These are phyloP conservation scores for Romanomermis culicivorax DNA, from an alignment of 2,888 invertebrate genomes.

Conservation along the genomic window DNA sequence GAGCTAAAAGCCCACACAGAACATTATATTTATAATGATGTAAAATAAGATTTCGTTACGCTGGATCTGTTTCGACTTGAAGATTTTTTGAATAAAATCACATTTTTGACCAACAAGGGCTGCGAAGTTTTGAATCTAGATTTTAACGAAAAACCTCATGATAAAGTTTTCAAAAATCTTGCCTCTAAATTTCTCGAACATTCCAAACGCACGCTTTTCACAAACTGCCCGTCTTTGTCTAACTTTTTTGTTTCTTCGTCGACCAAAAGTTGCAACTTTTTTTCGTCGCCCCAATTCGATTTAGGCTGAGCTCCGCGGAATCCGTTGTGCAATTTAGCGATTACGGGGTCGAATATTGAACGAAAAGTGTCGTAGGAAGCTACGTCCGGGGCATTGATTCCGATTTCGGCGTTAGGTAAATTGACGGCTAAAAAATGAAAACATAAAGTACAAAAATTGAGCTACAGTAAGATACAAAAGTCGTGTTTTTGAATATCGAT, in stretches of 20 bases:
- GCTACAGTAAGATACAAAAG: too few species aligned
- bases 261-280: neutral
- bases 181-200: neutral
- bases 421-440: neutral
- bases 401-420: neutral
- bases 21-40: too few species aligned
- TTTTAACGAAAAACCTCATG: too few species aligned
- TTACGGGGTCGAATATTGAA: neutral
- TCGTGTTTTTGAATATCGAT: too few species aligned
- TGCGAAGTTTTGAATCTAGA: too few species aligned
- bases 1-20: too few species aligned
- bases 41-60: too few species aligned
- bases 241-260: neutral
- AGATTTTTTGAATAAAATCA: too few species aligned
- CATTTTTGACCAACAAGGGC: too few species aligned
- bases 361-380: neutral
- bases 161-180: too few species aligned
- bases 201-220: neutral
- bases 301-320: neutral
- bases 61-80: too few species aligned
- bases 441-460: too few species aligned
- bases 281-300: neutral
- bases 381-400: neutral
- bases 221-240: neutral
- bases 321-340: neutral